Evolutionary conservation across 2,113 vertebrate genomes (phyloP), one percentile per base, ranked within the genome.

Genomic region (Oceanodroma tethys): DNA sequence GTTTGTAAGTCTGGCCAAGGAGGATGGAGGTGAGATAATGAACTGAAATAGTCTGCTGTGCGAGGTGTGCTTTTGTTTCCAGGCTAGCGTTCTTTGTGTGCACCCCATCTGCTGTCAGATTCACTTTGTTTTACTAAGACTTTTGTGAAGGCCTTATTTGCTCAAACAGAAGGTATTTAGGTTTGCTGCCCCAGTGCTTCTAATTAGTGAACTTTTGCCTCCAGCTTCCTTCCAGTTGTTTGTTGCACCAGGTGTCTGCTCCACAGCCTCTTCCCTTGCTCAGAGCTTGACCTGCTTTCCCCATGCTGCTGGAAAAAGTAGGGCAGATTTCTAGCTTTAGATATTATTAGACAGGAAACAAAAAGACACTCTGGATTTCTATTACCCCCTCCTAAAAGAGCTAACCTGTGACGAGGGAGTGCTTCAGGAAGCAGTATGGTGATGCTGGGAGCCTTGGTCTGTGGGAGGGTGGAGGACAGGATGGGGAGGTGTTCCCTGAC

Each of bases 281-380:
- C 95, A 53, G 80, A 94, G 86, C 50, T 60, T 97, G 95, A 96
- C 96, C 96, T 93, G 94, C 83, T 97, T 97, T 97, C 90, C 67
- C 91, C 42, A 52, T 6, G 36, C 62, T 88, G 67, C 18, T 0
- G 7, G 66, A 84, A 76, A 85, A 97, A 95, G 74, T 90, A 95
- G 96, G 73, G 50, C 87, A 88, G 55, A 79, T 72, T 96, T 94
- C n/a, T 90, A 95, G 78, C 81, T 96, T 88, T 72, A 65, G 40
- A 30, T 94, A 88, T 96, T 96, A 91, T 91, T 97, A 92, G 88
- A 76, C 38, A 66, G 86, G 67, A 95, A 93, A 73, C 52, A 91
- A 63, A 88, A 90, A 80, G 62, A n/a, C 29, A 40, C 67, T 22
- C 47, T 66, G 81, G 38, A 21, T 63, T 95, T 84, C 60, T 82